These are phyloP conservation scores for Bimastos eiseni DNA, from an alignment of 2,888 invertebrate genomes.

Conservation along the genomic window DNA sequence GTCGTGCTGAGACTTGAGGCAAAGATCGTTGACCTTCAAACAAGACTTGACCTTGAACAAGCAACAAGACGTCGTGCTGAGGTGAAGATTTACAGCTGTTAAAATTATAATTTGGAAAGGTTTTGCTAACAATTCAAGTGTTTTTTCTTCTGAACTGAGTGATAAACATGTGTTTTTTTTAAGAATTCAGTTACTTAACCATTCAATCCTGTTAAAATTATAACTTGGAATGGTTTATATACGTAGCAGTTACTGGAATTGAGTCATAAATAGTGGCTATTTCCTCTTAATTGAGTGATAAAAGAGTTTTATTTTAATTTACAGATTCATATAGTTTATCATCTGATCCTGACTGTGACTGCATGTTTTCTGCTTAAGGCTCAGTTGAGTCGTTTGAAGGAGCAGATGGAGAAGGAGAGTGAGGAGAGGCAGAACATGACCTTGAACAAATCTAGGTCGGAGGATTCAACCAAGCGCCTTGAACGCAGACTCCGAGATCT, in stretches of 20 bases:
- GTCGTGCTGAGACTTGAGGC: slow-evolving; percentile 78
- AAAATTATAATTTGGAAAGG: background rate
- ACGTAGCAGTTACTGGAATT: background rate
- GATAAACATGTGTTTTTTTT: too few species aligned
- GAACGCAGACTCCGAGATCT: background rate
- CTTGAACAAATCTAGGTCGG: slow-evolving; percentile 29
- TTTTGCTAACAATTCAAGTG: too few species aligned
- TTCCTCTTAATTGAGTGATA: background rate
- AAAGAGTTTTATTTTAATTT: background rate
- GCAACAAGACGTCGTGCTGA: slow-evolving; percentile 83
- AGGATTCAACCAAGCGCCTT: slow-evolving; percentile 71
- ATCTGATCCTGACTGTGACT: background rate
- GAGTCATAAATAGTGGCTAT: background rate
- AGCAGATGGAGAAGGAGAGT: slow-evolving; percentile 74
- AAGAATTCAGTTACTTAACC: too few species aligned
- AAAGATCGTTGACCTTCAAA: slow-evolving; percentile 85
- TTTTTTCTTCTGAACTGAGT: too few species aligned
- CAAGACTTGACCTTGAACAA: slow-evolving; percentile 85
- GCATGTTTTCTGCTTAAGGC: slow-evolving; percentile 56
- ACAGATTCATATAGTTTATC: background rate
- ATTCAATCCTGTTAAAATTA: too few species aligned
- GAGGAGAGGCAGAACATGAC: slow-evolving; percentile 68
- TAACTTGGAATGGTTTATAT: background rate
- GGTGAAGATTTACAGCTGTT: slow-evolving; percentile 32
- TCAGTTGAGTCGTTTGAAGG: slow-evolving; percentile 73